phyloP scores from a whole-genome alignment of 2,888 invertebrate species.

The Uropetala carovei region DNA sequence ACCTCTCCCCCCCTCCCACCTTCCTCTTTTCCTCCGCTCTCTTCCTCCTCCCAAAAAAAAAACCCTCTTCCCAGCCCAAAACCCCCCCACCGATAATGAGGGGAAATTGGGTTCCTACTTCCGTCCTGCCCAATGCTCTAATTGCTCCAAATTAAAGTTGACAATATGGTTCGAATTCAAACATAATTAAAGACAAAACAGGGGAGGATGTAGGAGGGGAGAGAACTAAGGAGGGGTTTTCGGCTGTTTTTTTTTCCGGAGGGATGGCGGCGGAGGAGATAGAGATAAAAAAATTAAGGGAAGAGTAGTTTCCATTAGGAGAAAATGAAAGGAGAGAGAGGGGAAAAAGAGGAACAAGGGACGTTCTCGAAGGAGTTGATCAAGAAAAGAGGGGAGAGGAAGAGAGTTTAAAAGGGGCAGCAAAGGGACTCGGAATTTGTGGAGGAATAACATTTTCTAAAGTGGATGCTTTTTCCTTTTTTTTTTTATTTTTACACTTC shows the following conservation, averaged over 20 bases:
- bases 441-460: no score
- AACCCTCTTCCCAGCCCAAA: background rate
- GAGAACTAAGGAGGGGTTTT: background rate
- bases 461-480: no score
- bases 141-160: conserved; percentile 40
- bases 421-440: no score
- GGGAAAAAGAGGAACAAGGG: background rate
- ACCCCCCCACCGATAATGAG: conserved; percentile 6
- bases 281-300: background rate
- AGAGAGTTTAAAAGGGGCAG: background rate
- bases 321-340: background rate
- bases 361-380: background rate
- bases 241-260: background rate
- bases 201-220: background rate
- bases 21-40: no score
- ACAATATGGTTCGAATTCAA: conserved; percentile 20
- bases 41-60: background rate
- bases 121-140: conserved; percentile 19
- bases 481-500: no score
- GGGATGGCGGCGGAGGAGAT: background rate
- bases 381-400: background rate
- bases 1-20: background rate
- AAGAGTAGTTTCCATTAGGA: background rate
- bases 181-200: conserved; percentile 44
- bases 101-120: conserved; percentile 7